phyloP scores from a whole-genome alignment of 2,113 vertebrate genomes.

The Melospiza melodia region DNA sequence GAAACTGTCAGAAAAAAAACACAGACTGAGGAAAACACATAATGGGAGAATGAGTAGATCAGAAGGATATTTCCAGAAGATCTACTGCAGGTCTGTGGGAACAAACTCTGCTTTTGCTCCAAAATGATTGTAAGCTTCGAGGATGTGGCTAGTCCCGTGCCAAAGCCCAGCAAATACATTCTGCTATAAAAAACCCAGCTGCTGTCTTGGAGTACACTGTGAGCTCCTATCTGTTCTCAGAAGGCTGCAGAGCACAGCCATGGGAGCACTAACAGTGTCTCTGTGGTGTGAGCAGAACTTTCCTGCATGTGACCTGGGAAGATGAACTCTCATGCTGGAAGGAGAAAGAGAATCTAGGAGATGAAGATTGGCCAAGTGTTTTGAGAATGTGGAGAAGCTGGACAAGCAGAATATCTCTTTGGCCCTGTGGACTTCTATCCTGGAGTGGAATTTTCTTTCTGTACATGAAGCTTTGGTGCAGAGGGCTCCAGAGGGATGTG shows the following conservation, averaged over 20 bases:
- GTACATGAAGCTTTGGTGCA: not conserved
- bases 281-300: not conserved
- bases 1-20: constrained; percentile 20
- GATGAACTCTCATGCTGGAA: not conserved
- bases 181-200: constrained; percentile 25
- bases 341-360: not conserved
- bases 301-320: not conserved
- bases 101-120: constrained; percentile 37
- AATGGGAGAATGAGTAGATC: constrained; percentile 24
- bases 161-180: constrained; percentile 12
- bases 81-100: constrained; percentile 26
- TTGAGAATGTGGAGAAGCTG: not conserved
- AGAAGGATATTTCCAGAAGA: constrained; percentile 25
- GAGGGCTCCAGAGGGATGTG: not conserved
- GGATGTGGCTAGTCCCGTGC: not conserved
- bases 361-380: not conserved
- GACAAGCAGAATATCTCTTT: not conserved
- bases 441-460: not conserved
- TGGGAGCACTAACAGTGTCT: not conserved
- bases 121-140: not conserved
- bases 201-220: constrained; percentile 22
- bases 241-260: not conserved
- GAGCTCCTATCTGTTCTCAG: constrained; percentile 12
- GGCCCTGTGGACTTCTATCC: not conserved
- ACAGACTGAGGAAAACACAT: not conserved